Conservation (phyloP, 2,797 vertebrate species). For the Squalus acanthias region DNA sequence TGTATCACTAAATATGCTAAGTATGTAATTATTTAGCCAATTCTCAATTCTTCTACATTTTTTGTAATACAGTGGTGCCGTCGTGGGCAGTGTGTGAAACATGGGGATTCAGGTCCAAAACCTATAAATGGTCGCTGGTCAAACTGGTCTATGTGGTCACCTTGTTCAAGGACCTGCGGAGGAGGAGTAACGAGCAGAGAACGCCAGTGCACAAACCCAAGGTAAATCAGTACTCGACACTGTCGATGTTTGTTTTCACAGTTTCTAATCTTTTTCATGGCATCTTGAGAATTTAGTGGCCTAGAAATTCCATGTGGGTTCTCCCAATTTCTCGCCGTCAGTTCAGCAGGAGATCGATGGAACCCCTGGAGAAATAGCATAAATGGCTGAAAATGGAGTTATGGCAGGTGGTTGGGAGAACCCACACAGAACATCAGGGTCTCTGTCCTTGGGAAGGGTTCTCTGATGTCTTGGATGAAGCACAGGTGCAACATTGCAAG, state of each 20-base stretch:
- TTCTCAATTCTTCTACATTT: not conserved
- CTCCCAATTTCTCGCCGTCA: not conserved
- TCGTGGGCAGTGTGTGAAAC: slow-evolving; percentile 80
- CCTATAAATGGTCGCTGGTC: slow-evolving; percentile 79
- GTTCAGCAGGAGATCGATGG: not conserved
- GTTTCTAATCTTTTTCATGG: not conserved
- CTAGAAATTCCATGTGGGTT: not conserved
- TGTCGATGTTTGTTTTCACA: not conserved
- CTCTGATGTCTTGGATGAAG: not conserved
- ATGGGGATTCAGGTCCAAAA: slow-evolving; percentile 73
- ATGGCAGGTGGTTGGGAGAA: not conserved
- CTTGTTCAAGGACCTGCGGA: slow-evolving; percentile 78
- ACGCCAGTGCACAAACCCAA: slow-evolving; percentile 74
- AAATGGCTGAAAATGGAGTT: not conserved
- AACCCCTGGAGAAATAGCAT: not conserved
- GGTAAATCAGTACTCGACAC: slow-evolving; percentile 51
- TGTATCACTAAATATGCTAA: not conserved
- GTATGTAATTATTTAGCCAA: not conserved
- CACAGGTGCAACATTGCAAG: not conserved
- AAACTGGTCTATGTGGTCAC: slow-evolving; percentile 75
- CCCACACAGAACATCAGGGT: not conserved
- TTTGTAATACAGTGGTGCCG: slow-evolving; percentile 75
- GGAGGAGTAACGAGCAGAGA: slow-evolving; percentile 76
- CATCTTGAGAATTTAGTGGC: no score
- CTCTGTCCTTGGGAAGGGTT: no score